Conservation (phyloP, 2,113 vertebrate genomes). For the Dolichallabes microphthalmus region DNA sequence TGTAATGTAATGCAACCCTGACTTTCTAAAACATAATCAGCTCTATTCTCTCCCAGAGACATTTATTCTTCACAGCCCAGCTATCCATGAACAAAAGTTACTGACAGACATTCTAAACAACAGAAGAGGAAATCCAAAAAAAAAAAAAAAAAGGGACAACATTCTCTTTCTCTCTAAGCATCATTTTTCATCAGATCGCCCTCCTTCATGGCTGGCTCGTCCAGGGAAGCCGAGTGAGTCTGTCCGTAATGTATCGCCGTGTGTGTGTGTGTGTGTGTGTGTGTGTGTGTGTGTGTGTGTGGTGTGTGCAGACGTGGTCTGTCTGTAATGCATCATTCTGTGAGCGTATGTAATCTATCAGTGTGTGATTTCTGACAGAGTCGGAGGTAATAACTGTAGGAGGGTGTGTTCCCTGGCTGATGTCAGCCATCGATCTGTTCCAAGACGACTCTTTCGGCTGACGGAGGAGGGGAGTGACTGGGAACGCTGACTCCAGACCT, state of each 20-base stretch:
- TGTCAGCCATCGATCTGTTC: conserved; percentile 91
- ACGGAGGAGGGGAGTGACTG: conserved; percentile 81
- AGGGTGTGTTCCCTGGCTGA: conserved; percentile 65
- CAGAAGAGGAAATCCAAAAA: background rate
- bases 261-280: conserved; percentile 56
- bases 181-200: conserved; percentile 69
- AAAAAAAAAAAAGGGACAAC: background rate
- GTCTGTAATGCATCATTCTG: conserved; percentile 30
- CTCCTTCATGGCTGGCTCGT: conserved; percentile 62
- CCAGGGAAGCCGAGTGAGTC: conserved; percentile 61
- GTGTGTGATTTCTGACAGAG: conserved; percentile 83
- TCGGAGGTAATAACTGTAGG: conserved; percentile 78
- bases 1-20: background rate
- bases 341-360: conserved; percentile 73
- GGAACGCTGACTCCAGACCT: conserved; percentile 86
- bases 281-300: background rate
- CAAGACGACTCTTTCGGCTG: conserved; percentile 98
- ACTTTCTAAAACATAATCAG: background rate
- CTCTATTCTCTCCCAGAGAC: background rate
- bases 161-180: conserved; percentile 50
- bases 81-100: conserved; percentile 27
- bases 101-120: conserved; percentile 21
- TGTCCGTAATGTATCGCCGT: conserved; percentile 45
- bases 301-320: background rate
- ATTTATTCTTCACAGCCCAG: background rate